phyloP scores from a whole-genome alignment of 1,140 invertebrate species.

The Physella acuta region DNA sequence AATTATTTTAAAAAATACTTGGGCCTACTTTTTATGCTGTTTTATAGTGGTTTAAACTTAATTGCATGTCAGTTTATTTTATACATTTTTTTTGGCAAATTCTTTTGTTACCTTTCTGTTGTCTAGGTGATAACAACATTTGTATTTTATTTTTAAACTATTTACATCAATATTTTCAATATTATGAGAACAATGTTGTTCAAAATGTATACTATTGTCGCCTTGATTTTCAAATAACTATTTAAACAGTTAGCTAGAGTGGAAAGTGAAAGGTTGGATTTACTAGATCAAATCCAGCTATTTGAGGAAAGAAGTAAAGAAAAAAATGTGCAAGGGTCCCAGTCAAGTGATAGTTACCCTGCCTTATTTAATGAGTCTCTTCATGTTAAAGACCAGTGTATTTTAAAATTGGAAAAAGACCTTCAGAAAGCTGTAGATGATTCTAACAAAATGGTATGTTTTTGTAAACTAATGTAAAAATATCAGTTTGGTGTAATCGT shows the following conservation, averaged over 20 bases:
- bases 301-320: not conserved
- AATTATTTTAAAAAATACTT: no score
- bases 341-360: not conserved
- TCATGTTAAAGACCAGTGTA: conserved; percentile 14
- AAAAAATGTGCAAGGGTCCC: not conserved
- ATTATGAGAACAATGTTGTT: not conserved
- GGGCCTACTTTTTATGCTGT: no score
- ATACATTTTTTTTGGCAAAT: not conserved
- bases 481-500: no score
- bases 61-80: not conserved
- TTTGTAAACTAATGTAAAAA: no score
- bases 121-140: not conserved
- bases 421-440: not conserved
- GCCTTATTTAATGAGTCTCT: not conserved
- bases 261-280: conserved; percentile 11
- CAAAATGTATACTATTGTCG: not conserved
- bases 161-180: not conserved
- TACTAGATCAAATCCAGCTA: conserved; percentile 10
- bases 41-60: no score
- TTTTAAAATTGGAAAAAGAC: conserved; percentile 13
- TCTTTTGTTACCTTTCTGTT: not conserved
- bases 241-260: conserved; percentile 4
- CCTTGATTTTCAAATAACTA: not conserved
- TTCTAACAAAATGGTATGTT: conserved; percentile 7
- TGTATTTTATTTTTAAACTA: not conserved